Base-by-base conservation (phyloP, 2,797 vertebrate genomes). In the Staurois parvus region DNA sequence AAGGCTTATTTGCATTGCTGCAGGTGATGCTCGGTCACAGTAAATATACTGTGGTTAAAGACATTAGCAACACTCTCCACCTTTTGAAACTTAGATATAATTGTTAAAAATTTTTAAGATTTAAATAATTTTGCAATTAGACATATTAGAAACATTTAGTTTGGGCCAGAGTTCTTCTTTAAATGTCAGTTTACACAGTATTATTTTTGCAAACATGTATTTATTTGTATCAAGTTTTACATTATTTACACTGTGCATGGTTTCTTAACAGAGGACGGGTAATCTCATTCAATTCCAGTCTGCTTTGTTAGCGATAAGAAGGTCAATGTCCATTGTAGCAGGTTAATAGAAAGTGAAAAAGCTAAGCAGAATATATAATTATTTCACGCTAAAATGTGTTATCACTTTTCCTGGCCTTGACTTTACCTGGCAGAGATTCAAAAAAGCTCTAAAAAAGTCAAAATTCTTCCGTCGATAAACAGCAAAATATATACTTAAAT, bases 321-420 rank as follows among this genome's bases (percentile, higher is more conserved):
- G 85, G 79, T 82, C 74, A 82, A 13, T 83, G 79, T 86, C 79
- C 85, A 78, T 86, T 82, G 75, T 70, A 77, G 79, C 62, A 78
- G 79, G 78, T 82, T 82, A 86, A 86, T 86, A 56, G 73, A 69
- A 82, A 77, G 52, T 45, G 74, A 75, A 82, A 77, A 78, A 72
- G 52, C 74, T 82, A 70, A 82, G 64, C 59, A 34, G 66, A 76
- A 85, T 76, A 42, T 81, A 81, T 77, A 72, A 86, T 82, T 86
- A 86, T 82, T 77, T 67, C 59, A 32, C 34, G 32, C 67, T 72
- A 48, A 32, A 52, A 66, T 72, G 67, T 67, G 17, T 68, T 81
- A 77, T 82, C 66, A 67, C 66, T 52, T 82, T 76, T 66, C 29
- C n/a, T 48, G 64, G 59, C 64, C 30, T 72, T 77, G 21, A 28